These are phyloP conservation scores for Poeciliopsis occidentalis DNA, from an alignment of 2,113 vertebrate genomes.

Conservation along the genomic window DNA sequence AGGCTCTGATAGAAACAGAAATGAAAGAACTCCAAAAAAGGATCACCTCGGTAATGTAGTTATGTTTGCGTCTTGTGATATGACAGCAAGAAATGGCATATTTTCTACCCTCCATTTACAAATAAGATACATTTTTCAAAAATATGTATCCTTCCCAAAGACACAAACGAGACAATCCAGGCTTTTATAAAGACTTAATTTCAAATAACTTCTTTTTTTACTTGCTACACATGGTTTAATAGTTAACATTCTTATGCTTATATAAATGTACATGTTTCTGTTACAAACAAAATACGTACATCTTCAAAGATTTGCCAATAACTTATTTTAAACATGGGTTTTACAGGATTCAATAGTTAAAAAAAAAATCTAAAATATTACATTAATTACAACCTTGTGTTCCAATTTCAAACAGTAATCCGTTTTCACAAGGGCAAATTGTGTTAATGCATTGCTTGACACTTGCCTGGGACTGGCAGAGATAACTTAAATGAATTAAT, in stretches of 20 bases:
- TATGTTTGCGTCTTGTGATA: constrained; percentile 36
- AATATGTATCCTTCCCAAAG: constrained; percentile 18
- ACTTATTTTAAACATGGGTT: background rate
- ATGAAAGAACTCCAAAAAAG: constrained; percentile 45
- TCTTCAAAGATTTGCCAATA: background rate
- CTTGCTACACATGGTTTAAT: background rate
- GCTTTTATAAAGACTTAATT: constrained; percentile 2
- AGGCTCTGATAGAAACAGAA: constrained; percentile 40
- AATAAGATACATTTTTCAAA: constrained; percentile 19
- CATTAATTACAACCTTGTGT: too few relatives aligned
- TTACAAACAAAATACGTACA: background rate
- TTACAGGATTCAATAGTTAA: background rate
- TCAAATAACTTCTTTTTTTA: background rate
- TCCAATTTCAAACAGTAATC: too few relatives aligned
- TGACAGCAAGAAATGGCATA: constrained; percentile 33
- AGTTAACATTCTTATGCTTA: background rate
- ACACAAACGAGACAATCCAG: constrained; percentile 26
- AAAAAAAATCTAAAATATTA: background rate
- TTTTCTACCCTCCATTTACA: constrained; percentile 41
- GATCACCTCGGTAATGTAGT: constrained; percentile 28
- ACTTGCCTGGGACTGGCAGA: too few relatives aligned
- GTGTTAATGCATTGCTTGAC: too few relatives aligned
- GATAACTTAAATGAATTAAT: too few relatives aligned
- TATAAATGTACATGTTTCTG: background rate
- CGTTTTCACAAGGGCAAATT: too few relatives aligned